phyloP scores from a whole-genome alignment of 2,888 invertebrate species.

The Hesperia comma region DNA sequence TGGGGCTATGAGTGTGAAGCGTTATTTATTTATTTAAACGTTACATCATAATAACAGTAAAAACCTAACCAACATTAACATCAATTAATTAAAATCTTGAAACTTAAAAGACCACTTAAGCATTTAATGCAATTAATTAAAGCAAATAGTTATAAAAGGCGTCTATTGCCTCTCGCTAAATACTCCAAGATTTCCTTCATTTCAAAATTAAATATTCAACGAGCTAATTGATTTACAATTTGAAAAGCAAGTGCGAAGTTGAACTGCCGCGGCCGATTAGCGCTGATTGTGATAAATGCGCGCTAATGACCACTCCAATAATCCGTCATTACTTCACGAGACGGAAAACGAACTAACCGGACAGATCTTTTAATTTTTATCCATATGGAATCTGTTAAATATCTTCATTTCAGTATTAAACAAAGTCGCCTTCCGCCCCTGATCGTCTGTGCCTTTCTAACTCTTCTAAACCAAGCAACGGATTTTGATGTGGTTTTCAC shows the following conservation, averaged over 20 bases:
- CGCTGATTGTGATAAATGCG: slow-evolving; percentile 45
- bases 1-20: too few species aligned
- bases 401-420: too few species aligned
- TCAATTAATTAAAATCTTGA: too few species aligned
- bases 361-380: not conserved
- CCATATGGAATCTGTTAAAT: too few species aligned
- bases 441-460: too few species aligned
- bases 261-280: slow-evolving; percentile 36
- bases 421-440: too few species aligned
- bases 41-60: too few species aligned
- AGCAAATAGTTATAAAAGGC: not conserved
- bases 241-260: slow-evolving; percentile 24
- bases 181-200: not conserved
- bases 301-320: slow-evolving; percentile 27
- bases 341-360: not conserved
- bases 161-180: not conserved
- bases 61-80: too few species aligned
- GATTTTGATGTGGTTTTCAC: too few species aligned
- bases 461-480: too few species aligned
- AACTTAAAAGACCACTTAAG: too few species aligned
- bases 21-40: too few species aligned
- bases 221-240: slow-evolving; percentile 28
- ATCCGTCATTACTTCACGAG: slow-evolving; percentile 22
- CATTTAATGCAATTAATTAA: not conserved
- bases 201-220: slow-evolving; percentile 23